Evolutionary conservation across 2,113 vertebrate species (phyloP).

Genomic region (Plestiodon gilberti): DNA sequence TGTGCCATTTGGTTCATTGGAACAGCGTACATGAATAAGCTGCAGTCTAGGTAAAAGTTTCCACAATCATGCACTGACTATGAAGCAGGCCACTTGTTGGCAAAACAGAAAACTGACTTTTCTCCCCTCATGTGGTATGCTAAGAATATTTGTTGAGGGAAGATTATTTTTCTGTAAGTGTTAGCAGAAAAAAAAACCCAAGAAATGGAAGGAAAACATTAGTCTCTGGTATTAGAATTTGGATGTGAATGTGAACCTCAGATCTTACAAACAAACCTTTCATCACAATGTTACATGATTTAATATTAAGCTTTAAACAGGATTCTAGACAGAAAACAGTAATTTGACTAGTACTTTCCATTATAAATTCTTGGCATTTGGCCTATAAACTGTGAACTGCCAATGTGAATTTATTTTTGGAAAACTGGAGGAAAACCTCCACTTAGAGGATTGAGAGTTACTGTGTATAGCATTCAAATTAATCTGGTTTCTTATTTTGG

Average conservation of each 20-base stretch:
- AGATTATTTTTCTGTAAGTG: conserved; percentile 33
- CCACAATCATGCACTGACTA: not conserved
- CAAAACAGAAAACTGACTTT: not conserved
- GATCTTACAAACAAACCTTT: conserved; percentile 40
- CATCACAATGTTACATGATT: not conserved
- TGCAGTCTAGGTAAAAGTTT: not conserved
- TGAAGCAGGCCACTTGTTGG: not conserved
- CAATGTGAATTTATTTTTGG: conserved; percentile 23
- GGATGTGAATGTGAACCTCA: conserved; percentile 39
- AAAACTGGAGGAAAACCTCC: conserved; percentile 8
- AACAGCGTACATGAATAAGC: not conserved
- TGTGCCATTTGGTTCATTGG: not conserved
- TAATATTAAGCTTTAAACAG: conserved; percentile 35
- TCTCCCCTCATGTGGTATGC: not conserved
- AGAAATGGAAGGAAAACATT: conserved; percentile 25
- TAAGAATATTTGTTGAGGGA: not conserved
- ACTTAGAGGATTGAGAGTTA: conserved; percentile 11
- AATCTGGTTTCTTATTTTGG: not conserved
- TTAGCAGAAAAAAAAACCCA: conserved; percentile 12
- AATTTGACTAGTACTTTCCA: conserved; percentile 25
- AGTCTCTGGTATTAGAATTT: conserved; percentile 18
- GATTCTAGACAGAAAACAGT: conserved; percentile 15
- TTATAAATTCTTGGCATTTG: conserved; percentile 36
- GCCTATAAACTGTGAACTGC: not conserved
- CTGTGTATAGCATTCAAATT: not conserved